Percentiles rank a stretch among this genome's conserved stretches.
Evolutionary conservation across 37 sponge, comb jelly and placozoan species (phyloP).

Genomic region (Aplysina aerophoba): DNA sequence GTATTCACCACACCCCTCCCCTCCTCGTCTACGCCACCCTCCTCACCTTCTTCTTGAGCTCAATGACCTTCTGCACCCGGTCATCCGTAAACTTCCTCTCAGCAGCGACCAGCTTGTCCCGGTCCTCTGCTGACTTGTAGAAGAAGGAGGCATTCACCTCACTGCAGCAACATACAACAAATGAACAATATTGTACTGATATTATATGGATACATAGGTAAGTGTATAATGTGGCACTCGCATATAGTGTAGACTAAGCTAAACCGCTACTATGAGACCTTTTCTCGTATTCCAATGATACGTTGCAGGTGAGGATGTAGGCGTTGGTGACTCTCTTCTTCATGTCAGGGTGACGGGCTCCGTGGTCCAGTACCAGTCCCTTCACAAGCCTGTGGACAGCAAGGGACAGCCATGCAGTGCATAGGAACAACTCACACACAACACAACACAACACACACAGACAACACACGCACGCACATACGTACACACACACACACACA

Average conservation of each 20-base stretch:
- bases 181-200: background rate
- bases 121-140: conserved; percentile 93
- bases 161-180: conserved; percentile 38
- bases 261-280: conserved; percentile 51
- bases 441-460: background rate
- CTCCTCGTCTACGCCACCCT: background rate
- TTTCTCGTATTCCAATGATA: conserved; percentile 99
- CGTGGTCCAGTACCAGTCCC: conserved; percentile 97
- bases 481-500: background rate
- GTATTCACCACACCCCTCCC: background rate
- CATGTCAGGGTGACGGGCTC: conserved; percentile 98
- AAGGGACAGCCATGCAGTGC: too few relatives aligned
- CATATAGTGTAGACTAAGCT: background rate
- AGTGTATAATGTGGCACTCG: background rate
- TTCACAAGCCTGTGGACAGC: conserved; percentile 68
- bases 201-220: background rate
- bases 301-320: conserved; percentile 98
- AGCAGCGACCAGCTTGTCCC: conserved; percentile 94
- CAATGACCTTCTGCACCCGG: conserved; percentile 88
- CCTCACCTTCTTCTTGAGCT: conserved; percentile 89
- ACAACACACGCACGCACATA: background rate
- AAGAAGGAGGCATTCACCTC: conserved; percentile 96
- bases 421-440: background rate
- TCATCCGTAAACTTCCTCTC: conserved; percentile 96
- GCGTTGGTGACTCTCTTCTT: conserved; percentile 88